These are phyloP conservation scores for Limnephilus auricula DNA, from an alignment of 2,888 invertebrate species.

Conservation along the genomic window DNA sequence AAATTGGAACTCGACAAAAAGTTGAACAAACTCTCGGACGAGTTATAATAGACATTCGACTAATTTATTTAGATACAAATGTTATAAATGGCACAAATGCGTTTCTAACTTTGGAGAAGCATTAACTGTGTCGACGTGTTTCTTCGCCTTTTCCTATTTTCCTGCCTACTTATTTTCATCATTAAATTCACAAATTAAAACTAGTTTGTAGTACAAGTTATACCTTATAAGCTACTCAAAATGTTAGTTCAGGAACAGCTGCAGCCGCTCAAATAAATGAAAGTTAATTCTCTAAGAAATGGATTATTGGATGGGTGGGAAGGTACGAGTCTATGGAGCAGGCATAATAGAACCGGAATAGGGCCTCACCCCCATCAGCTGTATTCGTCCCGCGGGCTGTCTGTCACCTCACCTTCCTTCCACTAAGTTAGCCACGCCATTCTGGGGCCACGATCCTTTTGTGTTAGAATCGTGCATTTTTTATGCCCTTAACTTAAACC, in stretches of 20 bases:
- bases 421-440: slow-evolving; percentile 38
- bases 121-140: too few species aligned
- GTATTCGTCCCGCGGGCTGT: slow-evolving; percentile 6
- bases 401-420: slow-evolving; percentile 38
- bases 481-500: slow-evolving; percentile 38
- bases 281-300: neutral
- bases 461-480: slow-evolving; percentile 49
- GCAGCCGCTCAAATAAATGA: neutral
- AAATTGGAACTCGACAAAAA: neutral
- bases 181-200: too few species aligned
- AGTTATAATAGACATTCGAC: neutral
- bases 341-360: neutral
- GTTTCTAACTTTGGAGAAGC: too few species aligned
- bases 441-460: slow-evolving; percentile 29
- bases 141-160: too few species aligned
- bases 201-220: too few species aligned
- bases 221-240: neutral
- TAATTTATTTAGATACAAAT: neutral
- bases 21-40: neutral
- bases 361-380: slow-evolving; percentile 42
- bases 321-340: neutral
- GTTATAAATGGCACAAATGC: too few species aligned
- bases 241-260: too few species aligned
- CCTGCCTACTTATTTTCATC: too few species aligned
- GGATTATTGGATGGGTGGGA: neutral